Conservation (phyloP, 2,113 vertebrate genomes). For the Solea senegalensis region DNA sequence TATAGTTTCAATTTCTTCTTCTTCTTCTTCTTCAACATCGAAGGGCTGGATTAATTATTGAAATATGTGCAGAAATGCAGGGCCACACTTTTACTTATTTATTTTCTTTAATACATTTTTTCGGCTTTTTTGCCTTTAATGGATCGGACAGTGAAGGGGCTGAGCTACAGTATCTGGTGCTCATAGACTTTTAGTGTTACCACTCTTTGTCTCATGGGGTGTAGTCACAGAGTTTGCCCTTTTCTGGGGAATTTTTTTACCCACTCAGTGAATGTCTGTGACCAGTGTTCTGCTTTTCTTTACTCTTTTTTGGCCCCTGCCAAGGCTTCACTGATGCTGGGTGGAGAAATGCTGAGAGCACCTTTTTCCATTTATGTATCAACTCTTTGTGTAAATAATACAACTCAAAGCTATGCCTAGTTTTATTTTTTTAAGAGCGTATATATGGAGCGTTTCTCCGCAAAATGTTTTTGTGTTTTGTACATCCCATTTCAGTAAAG, state of each 20-base stretch:
- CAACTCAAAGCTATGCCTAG: conserved; percentile 34
- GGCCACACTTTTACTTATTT: conserved; percentile 19
- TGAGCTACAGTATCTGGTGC: conserved; percentile 44
- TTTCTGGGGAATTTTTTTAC: conserved; percentile 56
- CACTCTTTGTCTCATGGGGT: conserved; percentile 57
- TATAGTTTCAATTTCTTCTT: conserved; percentile 11
- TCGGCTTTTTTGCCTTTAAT: no score
- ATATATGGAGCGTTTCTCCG: no score
- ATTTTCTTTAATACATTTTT: no score
- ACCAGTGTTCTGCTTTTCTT: conserved; percentile 60
- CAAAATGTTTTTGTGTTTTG: conserved; percentile 18
- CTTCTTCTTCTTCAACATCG: conserved; percentile 31
- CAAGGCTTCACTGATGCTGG: conserved; percentile 57
- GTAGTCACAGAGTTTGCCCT: background rate
- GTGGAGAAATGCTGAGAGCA: conserved; percentile 35
- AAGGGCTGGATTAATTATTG: conserved; percentile 66
- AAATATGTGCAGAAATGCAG: conserved; percentile 65
- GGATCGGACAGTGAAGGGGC: no score
- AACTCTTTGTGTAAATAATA: conserved; percentile 41
- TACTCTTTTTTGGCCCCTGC: conserved; percentile 52
- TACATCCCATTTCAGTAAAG: background rate
- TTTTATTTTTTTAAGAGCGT: conserved; percentile 22
- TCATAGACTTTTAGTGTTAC: conserved; percentile 72
- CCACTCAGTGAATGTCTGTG: conserved; percentile 61
- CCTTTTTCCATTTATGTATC: conserved; percentile 40